These are phyloP conservation scores for Nomada goodeniana DNA, from an alignment of 2,888 invertebrate genomes.

Conservation along the genomic window DNA sequence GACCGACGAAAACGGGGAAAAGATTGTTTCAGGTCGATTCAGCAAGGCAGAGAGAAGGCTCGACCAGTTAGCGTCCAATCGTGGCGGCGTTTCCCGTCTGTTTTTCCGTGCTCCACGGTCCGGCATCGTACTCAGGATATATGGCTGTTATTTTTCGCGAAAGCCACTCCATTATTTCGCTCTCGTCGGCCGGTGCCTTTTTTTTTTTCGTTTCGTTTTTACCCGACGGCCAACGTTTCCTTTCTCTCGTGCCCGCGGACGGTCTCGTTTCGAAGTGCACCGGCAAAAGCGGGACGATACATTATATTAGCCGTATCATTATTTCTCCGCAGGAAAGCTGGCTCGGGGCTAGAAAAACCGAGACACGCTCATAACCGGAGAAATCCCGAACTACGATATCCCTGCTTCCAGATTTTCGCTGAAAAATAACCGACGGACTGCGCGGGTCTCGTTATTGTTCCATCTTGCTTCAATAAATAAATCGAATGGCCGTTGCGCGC, in stretches of 20 bases:
- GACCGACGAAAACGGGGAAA: conserved; percentile 44
- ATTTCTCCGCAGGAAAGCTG: conserved; percentile 77
- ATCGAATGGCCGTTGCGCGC: too few relatives aligned
- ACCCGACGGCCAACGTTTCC: conserved; percentile 54
- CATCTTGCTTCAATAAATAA: neutral
- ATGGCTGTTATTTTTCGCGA: conserved; percentile 81
- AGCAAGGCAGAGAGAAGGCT: conserved; percentile 72
- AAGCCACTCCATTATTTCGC: conserved; percentile 78
- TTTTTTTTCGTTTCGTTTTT: conserved; percentile 15
- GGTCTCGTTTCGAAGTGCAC: conserved; percentile 75
- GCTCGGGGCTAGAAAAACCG: conserved; percentile 73
- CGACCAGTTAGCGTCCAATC: conserved; percentile 80
- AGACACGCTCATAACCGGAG: conserved; percentile 76
- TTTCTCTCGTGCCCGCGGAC: conserved; percentile 52
- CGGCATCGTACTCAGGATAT: conserved; percentile 75
- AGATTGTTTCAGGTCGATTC: conserved; percentile 65
- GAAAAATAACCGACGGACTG: conserved; percentile 39
- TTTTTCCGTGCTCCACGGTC: conserved; percentile 76
- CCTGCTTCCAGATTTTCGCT: conserved; percentile 40
- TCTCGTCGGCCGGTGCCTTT: conserved; percentile 57
- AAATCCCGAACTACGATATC: conserved; percentile 70
- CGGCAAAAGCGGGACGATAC: conserved; percentile 79
- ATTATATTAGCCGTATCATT: conserved; percentile 81
- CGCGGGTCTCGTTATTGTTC: conserved; percentile 9
- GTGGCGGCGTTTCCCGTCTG: conserved; percentile 74